Evolutionary conservation across 2,888 invertebrate genomes (phyloP).

Genomic region (Epinotia ramella): DNA sequence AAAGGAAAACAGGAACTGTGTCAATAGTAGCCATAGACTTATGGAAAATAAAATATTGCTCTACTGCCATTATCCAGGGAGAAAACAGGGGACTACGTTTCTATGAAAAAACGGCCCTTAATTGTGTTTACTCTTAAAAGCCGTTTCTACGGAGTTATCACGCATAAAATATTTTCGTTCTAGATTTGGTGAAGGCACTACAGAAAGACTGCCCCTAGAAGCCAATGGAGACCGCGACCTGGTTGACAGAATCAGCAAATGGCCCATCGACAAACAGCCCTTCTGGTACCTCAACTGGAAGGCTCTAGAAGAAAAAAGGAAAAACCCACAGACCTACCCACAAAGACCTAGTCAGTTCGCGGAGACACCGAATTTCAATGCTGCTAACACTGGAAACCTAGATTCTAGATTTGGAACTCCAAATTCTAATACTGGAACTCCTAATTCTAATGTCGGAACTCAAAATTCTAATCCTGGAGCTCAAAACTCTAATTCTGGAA

Average conservation of each 20-base stretch:
- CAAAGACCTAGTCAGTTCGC: constrained; percentile 67
- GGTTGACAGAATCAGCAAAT: constrained; percentile 86
- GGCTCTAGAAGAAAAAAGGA: constrained; percentile 85
- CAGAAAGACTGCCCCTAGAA: constrained; percentile 85
- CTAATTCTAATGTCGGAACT: constrained; percentile 7
- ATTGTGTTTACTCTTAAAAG: too few species aligned
- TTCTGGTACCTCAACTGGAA: constrained; percentile 91
- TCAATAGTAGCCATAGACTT: too few species aligned
- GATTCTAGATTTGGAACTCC: constrained; percentile 10
- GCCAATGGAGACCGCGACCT: constrained; percentile 87
- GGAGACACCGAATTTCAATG: constrained; percentile 46
- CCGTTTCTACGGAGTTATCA: neutral
- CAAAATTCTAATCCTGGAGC: constrained; percentile 34
- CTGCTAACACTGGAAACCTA: constrained; percentile 19
- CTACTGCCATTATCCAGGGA: too few species aligned
- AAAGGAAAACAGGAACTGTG: too few species aligned
- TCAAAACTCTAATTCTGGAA: too few species aligned
- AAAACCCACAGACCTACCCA: constrained; percentile 72
- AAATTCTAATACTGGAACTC: constrained; percentile 12
- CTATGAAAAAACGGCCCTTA: too few species aligned
- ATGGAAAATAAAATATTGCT: too few species aligned
- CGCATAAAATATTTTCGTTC: constrained; percentile 47
- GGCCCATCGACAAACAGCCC: constrained; percentile 88
- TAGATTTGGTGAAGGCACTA: constrained; percentile 73
- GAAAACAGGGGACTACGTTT: too few species aligned